Evolutionary conservation across 2,113 vertebrate genomes (phyloP).

Genomic region (Pyxicephalus adspersus): DNA sequence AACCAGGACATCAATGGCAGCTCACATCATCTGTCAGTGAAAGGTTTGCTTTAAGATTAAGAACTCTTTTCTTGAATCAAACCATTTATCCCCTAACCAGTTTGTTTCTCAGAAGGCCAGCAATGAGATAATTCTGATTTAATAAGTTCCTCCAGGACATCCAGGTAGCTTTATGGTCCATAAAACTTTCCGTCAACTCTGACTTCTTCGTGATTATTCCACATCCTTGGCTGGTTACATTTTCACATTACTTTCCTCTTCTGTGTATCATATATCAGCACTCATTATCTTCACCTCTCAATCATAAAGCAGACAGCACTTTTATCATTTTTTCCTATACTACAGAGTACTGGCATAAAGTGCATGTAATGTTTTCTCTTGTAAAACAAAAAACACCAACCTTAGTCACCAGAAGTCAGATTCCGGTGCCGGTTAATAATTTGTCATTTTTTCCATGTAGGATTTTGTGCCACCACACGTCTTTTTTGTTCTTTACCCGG

Average conservation of each 20-base stretch:
- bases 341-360: not conserved
- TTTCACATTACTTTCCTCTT: conserved; percentile 37
- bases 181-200: conserved; percentile 40
- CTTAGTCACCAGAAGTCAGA: not conserved
- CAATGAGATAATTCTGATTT: conserved; percentile 21
- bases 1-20: too few relatives aligned
- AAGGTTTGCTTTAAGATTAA: too few relatives aligned
- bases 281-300: conserved; percentile 18
- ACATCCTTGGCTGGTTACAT: conserved; percentile 28
- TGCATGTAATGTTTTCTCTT: not conserved
- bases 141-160: conserved; percentile 35
- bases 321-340: not conserved
- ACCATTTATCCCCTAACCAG: not conserved
- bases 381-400: not conserved
- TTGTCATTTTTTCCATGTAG: not conserved
- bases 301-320: not conserved
- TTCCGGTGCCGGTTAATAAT: not conserved
- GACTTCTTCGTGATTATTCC: conserved; percentile 35
- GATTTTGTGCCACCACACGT: not conserved
- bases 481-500: not conserved
- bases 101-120: conserved; percentile 29
- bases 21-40: too few relatives aligned
- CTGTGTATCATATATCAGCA: conserved; percentile 28
- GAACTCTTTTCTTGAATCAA: too few relatives aligned
- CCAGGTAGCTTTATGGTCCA: conserved; percentile 44